Conservation (phyloP, 2,797 vertebrate genomes). For the Synaphobranchus kaupii region DNA sequence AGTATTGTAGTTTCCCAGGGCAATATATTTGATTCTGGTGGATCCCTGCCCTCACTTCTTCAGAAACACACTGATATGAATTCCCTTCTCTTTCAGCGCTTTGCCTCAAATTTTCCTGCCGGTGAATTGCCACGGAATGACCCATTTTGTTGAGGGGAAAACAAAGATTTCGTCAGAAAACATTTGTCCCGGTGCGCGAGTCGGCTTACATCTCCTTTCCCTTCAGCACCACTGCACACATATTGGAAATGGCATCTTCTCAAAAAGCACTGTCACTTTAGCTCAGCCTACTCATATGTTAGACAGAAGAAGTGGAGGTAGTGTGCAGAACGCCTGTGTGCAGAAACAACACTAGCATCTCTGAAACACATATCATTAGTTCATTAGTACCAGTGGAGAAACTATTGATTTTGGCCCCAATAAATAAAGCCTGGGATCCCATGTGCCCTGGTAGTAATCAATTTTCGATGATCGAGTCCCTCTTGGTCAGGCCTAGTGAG, state of each 20-base stretch:
- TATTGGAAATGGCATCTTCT: constrained; percentile 40
- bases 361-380: not conserved
- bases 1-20: not conserved
- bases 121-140: not conserved
- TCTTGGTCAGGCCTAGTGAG: not conserved
- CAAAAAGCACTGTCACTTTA: constrained; percentile 26
- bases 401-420: not conserved
- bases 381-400: not conserved
- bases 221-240: constrained; percentile 17
- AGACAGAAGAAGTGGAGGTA: not conserved
- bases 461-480: no score
- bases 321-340: not conserved
- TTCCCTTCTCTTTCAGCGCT: not conserved
- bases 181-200: not conserved
- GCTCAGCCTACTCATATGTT: not conserved
- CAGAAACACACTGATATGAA: not conserved
- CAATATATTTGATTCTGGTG: no score
- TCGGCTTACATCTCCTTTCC: not conserved
- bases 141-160: not conserved
- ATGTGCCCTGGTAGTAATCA: not conserved
- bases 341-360: constrained; percentile 21
- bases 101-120: not conserved
- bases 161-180: not conserved
- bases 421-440: not conserved
- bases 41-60: no score